Conservation (phyloP, 2,797 vertebrate genomes). For the Loriculus beryllinus region DNA sequence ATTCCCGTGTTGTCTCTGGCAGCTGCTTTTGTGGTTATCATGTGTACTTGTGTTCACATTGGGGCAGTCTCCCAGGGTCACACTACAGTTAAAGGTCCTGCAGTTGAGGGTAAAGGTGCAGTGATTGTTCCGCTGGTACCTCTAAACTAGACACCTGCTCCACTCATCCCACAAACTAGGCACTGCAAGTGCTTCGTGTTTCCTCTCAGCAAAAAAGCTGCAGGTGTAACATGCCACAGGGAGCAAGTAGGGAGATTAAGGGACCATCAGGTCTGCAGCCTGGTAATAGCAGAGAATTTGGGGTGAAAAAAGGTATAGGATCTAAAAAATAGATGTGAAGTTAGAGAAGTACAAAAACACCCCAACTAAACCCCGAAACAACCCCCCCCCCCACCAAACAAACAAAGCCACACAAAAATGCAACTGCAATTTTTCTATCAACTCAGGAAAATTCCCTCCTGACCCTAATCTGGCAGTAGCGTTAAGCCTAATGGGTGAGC, state of each 20-base stretch:
- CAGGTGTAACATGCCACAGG: neutral
- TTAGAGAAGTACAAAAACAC: neutral
- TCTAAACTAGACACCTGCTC: neutral
- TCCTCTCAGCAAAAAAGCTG: neutral
- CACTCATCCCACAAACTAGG: neutral
- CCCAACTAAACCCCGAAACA: neutral
- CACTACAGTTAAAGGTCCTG: neutral
- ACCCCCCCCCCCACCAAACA: neutral
- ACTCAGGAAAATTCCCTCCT: constrained; percentile 49
- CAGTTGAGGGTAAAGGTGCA: neutral
- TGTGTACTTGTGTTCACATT: neutral
- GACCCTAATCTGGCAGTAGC: constrained; percentile 52
- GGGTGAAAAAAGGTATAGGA: neutral
- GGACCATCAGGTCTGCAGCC: neutral
- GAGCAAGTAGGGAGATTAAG: neutral
- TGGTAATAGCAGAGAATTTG: neutral
- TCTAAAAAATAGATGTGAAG: neutral
- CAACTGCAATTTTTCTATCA: neutral
- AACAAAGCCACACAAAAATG: neutral
- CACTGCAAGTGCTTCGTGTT: neutral
- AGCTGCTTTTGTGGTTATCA: neutral
- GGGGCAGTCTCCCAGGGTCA: neutral
- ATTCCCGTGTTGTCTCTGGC: neutral
- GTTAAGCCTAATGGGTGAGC: constrained; percentile 11
- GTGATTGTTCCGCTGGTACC: neutral